A percentile compares a stretch with the other conserved stretches of the same genome.
Conservation (phyloP, 2,797 vertebrate species). For the Enteromius mattozi region DNA sequence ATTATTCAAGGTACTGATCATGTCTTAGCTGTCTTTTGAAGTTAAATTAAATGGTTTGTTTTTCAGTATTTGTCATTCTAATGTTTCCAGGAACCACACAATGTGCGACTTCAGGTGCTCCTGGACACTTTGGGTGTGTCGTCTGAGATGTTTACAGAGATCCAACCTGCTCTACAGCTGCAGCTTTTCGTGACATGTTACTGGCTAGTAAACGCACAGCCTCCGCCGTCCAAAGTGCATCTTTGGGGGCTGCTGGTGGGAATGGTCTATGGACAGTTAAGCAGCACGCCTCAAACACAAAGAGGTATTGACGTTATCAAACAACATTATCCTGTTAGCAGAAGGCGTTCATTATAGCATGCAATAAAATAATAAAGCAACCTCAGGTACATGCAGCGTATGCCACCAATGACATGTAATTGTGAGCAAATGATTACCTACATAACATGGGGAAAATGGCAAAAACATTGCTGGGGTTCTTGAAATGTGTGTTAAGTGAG, state of each 20-base stretch:
- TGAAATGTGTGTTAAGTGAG: neutral
- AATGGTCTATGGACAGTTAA: conserved; percentile 74
- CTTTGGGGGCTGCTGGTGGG: conserved; percentile 82
- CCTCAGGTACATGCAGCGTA: neutral
- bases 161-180: conserved; percentile 75
- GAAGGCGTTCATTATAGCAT: neutral
- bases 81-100: conserved; percentile 69
- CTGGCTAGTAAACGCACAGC: conserved; percentile 75
- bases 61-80: neutral
- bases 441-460: neutral
- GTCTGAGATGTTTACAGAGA: conserved; percentile 52
- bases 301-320: neutral
- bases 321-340: neutral
- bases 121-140: conserved; percentile 78
- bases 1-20: conserved; percentile 73
- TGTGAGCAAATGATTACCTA: neutral
- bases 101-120: conserved; percentile 70
- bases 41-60: neutral
- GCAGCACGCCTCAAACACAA: neutral
- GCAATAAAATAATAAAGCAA: neutral
- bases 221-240: conserved; percentile 70
- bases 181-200: conserved; percentile 74
- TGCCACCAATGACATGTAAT: too few relatives aligned
- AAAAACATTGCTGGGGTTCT: neutral
- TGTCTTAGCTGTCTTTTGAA: neutral